These are phyloP conservation scores for Cololabis saira DNA, from an alignment of 2,113 vertebrate genomes.

Conservation along the genomic window DNA sequence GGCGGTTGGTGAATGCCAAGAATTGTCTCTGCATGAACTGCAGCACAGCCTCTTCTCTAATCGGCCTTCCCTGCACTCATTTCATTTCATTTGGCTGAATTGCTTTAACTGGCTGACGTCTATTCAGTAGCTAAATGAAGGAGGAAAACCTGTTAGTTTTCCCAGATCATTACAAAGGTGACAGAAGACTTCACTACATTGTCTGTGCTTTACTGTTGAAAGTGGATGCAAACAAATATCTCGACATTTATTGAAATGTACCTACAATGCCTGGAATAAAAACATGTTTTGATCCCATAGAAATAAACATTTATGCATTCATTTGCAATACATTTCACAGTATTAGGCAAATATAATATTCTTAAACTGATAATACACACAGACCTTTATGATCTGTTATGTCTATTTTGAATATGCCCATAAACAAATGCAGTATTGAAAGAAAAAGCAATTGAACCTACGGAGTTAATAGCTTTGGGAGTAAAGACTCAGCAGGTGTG, in stretches of 20 bases:
- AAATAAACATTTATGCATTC: no score
- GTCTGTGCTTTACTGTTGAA: conserved; percentile 1
- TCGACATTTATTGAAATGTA: neutral
- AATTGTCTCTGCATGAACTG: conserved; percentile 55
- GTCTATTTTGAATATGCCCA: no score
- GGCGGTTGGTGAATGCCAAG: conserved; percentile 43
- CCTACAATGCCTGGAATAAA: no score
- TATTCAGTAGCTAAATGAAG: conserved; percentile 18
- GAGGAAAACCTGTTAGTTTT: conserved; percentile 10
- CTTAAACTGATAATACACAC: no score
- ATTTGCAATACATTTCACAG: no score
- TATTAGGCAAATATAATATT: no score
- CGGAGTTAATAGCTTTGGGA: no score
- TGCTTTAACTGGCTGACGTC: conserved; percentile 33
- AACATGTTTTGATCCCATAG: no score
- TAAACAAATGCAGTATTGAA: no score
- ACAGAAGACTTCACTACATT: neutral
- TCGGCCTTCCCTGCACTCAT: conserved; percentile 40
- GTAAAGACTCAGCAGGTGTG: no score
- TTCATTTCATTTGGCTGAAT: conserved; percentile 55
- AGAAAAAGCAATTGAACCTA: no score
- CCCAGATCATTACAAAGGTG: conserved; percentile 20
- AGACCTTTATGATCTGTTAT: no score
- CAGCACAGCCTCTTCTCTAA: conserved; percentile 40
- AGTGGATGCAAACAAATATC: neutral